Base-by-base conservation (phyloP, 2,888 invertebrate species). In the Tenthredo distinguenda region DNA sequence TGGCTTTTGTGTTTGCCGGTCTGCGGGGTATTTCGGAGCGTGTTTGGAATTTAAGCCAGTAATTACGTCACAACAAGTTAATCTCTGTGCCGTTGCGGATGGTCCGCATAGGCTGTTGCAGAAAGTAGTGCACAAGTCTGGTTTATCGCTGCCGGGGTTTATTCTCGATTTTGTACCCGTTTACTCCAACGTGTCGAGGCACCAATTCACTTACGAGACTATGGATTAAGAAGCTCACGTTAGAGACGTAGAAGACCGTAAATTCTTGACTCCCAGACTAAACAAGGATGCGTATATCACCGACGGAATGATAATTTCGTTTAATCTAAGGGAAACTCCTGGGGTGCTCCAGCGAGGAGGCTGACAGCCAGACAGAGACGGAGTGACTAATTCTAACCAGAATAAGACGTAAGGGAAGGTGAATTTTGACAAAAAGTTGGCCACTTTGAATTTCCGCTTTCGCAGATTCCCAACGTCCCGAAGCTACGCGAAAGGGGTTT, bases 201-300 rank as follows among this genome's bases (percentile, higher is more conserved):
- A 37, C 62, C 62, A 68, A 83, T 68, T 83, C 47, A 83, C 83
- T 43, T 34, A 68, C 62, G 65, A 82, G 65, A 82, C 83, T 83
- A 83, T 65, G 83, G 83, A 83, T 83, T 83, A 83, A 50, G 50
- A 43, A 40, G 47, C 47, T 31, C 55, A 43, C 74, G 74, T 43
- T 43, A 21, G 55, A 43, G 2, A 26, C 21, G 26, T 34, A 77
- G 83, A 21, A 68, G 83, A 65, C 87, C 90, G 89, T 91, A 91
- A 92, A 91, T 91, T 90, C 88, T 90, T 89, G 87, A 79, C 84
- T 81, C 83, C 84, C 86, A 87, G 88, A 87, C 89, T 89, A 89
- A 89, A 87, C 89, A 88, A 88, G 87, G 85, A 88, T 88, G 87
- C 65, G 81, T 85, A 79, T 71, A 81, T 85, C 85, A 85, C 43